Percentiles rank a stretch among this genome's conserved stretches.
These are phyloP conservation scores for Limenitis arthemis DNA, from an alignment of 2,888 invertebrate genomes.

Conservation along the genomic window DNA sequence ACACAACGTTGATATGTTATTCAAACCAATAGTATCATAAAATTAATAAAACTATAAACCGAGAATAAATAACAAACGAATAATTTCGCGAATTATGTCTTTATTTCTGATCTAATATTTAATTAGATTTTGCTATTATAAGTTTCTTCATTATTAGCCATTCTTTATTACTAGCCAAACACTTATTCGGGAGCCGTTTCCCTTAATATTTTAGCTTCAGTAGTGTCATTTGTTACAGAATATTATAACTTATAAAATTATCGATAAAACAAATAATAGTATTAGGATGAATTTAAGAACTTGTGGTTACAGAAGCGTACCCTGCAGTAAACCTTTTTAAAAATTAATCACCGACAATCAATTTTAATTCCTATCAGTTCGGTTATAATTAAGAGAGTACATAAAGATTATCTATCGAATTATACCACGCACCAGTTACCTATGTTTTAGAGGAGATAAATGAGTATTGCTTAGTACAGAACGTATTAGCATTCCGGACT, in stretches of 20 bases:
- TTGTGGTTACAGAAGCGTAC: constrained; percentile 12
- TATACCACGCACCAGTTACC: constrained; percentile 38
- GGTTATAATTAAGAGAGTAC: constrained; percentile 33
- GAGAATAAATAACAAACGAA: too few species aligned
- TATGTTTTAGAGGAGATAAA: constrained; percentile 43
- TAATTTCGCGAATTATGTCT: too few species aligned
- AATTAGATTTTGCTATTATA: too few species aligned
- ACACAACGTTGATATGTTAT: constrained; percentile 24
- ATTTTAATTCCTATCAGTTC: constrained; percentile 31
- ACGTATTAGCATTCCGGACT: constrained; percentile 42
- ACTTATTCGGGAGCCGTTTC: too few species aligned
- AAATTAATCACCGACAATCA: constrained; percentile 30
- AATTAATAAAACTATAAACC: neutral
- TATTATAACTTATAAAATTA: neutral
- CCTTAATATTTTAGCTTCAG: too few species aligned
- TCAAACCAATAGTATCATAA: constrained; percentile 10
- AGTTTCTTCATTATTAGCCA: too few species aligned
- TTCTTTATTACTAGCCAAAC: too few species aligned
- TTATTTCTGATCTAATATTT: too few species aligned
- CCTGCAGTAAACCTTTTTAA: constrained; percentile 20
- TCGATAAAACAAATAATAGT: neutral
- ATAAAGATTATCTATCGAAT: constrained; percentile 36
- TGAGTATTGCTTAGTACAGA: constrained; percentile 46
- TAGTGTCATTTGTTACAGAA: too few species aligned
- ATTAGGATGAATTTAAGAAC: constrained; percentile 1